phyloP scores from a whole-genome alignment of 2,888 invertebrate species.

The Eremobia ochroleuca region DNA sequence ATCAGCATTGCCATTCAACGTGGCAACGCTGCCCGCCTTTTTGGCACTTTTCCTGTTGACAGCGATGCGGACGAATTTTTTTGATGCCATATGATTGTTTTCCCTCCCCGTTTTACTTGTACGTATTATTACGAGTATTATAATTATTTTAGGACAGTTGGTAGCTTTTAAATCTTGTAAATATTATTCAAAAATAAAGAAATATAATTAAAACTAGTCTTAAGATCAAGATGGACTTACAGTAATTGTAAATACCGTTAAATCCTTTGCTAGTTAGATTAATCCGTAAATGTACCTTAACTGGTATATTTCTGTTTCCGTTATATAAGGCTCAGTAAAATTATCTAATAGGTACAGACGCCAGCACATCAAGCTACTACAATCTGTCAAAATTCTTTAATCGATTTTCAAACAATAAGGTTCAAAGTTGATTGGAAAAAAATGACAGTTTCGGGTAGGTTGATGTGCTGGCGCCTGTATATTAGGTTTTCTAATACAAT shows the following conservation, averaged over 20 bases:
- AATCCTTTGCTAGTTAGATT: slow-evolving; percentile 11
- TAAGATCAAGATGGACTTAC: neutral
- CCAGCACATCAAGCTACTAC: too few species aligned
- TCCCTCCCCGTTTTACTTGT: neutral
- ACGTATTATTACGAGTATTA: too few species aligned
- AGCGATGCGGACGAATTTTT: too few species aligned
- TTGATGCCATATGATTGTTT: neutral
- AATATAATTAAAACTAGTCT: neutral
- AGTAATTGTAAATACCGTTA: neutral
- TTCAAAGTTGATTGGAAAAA: too few species aligned
- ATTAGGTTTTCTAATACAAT: slow-evolving; percentile 30
- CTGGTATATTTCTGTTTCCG: neutral
- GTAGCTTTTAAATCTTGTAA: neutral
- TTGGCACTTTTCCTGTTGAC: neutral
- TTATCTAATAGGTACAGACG: too few species aligned
- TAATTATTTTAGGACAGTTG: too few species aligned
- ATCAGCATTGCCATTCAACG: neutral
- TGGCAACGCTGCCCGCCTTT: neutral
- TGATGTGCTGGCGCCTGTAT: too few species aligned
- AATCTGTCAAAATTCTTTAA: too few species aligned
- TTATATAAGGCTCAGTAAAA: slow-evolving; percentile 31
- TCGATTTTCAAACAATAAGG: too few species aligned
- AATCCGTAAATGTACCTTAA: slow-evolving; percentile 4
- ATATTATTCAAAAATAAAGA: neutral
- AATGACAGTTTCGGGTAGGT: too few species aligned